Base-by-base conservation (phyloP, 37 sponge, comb jelly and placozoan species). In the Amphimedon queenslandica region DNA sequence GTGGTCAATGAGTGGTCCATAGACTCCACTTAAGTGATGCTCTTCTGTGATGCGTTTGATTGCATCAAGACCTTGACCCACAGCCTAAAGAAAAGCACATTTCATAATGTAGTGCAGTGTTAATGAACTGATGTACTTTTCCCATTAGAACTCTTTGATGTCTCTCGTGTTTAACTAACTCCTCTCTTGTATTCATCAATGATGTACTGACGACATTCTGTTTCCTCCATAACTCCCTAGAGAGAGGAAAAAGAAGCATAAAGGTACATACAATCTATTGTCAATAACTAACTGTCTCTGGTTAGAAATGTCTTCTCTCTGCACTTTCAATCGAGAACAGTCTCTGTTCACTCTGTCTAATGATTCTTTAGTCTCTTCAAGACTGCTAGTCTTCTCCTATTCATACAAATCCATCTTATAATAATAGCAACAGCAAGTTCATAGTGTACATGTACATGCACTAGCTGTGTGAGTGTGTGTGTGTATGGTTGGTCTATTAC, bases 1-100 rank as follows among this genome's bases (percentile, higher is more conserved):
- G 79, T 82, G 84, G 41, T 97, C 94, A 18, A 97, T 90, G 27
- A 97, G 78, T 0, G 94, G 94, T 11, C 98, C 98, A 53, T 97
- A 91, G 60, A 94, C 92, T 3, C 98, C 98, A 24, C 37, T 63
- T 4, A 94, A 40, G 27, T 82, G 74, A 27, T 78, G 73, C 72
- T 93, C 94, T 51, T 80, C 71, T 29, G 87, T 89, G 3, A 97
- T 77, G 71, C 78, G 72, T 67, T 76, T 82, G 63, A 90, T 63
- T 16, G 92, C 55, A 34, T 93, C 92, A 40, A 97, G 66, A 10
- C 94, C 98, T n/a, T 57, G 42, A 39, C 70, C 80, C 32, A 77
- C 72, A 37, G 86, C 85, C 85, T 88, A 66, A n/a, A n/a, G n/a
- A n/a, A n/a, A n/a, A n/a, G n/a, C n/a, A n/a, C n/a, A n/a, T 37